phyloP scores from a whole-genome alignment of 2,797 vertebrate genomes.

The Columba guinea region DNA sequence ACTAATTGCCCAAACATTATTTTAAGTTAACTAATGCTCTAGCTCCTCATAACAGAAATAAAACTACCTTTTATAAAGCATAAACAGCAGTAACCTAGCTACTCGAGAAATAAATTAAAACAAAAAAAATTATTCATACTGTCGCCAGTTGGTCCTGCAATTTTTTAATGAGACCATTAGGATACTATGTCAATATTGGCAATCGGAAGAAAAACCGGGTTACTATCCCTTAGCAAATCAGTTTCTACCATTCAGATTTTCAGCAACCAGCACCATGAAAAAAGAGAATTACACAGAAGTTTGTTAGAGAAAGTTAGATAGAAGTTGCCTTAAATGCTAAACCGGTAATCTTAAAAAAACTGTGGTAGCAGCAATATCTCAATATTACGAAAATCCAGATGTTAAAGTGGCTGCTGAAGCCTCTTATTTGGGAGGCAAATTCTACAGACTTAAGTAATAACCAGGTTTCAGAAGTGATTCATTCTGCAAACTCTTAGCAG shows the following conservation, averaged over 20 bases:
- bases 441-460: neutral
- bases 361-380: neutral
- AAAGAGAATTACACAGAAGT: neutral
- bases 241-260: neutral
- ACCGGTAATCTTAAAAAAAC: neutral
- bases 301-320: neutral
- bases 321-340: neutral
- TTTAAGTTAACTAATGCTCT: neutral
- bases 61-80: neutral
- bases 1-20: neutral
- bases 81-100: neutral
- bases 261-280: neutral
- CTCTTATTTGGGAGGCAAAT: neutral
- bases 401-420: neutral
- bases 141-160: neutral
- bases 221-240: neutral
- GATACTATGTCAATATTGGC: neutral
- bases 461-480: neutral
- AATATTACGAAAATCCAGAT: neutral
- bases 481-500: neutral
- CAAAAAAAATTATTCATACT: neutral
- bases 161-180: neutral
- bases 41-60: neutral
- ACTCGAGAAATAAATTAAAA: neutral
- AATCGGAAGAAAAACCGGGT: neutral